Conservation (phyloP, 2,113 vertebrate species). For the Pomatorhinus ruficollis region DNA sequence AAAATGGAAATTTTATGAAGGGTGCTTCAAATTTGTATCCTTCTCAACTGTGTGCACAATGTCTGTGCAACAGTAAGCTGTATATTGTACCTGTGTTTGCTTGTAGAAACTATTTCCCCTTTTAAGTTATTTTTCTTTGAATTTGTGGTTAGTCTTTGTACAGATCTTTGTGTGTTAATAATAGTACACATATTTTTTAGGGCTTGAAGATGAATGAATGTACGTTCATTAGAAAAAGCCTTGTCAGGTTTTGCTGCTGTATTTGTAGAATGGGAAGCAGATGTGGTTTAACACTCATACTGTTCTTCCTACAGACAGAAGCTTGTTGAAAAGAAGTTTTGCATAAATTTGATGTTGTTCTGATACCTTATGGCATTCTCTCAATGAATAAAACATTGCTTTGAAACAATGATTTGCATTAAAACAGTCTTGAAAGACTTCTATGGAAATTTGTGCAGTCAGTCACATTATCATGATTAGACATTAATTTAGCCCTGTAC, state of each 20-base stretch:
- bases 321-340: background rate
- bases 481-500: background rate
- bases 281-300: background rate
- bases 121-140: background rate
- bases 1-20: background rate
- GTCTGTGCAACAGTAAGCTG: background rate
- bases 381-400: background rate
- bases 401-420: background rate
- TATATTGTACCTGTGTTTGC: background rate
- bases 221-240: background rate
- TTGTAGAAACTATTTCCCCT: background rate
- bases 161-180: background rate
- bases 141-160: background rate
- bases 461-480: background rate
- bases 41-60: background rate
- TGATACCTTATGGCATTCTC: background rate
- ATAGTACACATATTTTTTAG: background rate
- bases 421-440: background rate
- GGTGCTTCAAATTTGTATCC: background rate
- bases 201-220: background rate
- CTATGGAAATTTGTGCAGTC: background rate
- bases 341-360: background rate
- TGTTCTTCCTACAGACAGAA: background rate
- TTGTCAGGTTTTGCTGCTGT: background rate
- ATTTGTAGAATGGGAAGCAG: background rate